These are phyloP conservation scores for Chaitophorus viminalis DNA, from an alignment of 2,888 invertebrate genomes.

Conservation along the genomic window DNA sequence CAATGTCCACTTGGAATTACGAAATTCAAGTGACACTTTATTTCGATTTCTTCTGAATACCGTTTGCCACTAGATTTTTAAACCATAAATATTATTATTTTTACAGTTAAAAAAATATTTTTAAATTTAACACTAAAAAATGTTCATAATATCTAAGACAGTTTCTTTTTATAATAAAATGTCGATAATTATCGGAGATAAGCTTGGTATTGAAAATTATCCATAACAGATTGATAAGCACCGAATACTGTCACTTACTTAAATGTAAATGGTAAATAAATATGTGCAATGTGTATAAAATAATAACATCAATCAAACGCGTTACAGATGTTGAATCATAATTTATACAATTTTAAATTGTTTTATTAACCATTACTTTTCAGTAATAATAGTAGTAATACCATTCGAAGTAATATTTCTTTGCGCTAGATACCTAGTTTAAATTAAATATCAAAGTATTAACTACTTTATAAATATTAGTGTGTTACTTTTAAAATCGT, in stretches of 20 bases:
- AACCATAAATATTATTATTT: not conserved
- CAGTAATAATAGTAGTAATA: too few species aligned
- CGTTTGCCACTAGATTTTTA: constrained; percentile 71
- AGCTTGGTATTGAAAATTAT: not conserved
- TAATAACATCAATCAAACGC: not conserved
- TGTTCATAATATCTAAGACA: not conserved
- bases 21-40: constrained; percentile 73
- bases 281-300: not conserved
- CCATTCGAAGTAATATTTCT: too few species aligned
- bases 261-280: not conserved
- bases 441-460: not conserved
- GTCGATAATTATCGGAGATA: too few species aligned
- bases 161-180: not conserved
- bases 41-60: constrained; percentile 74
- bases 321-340: not conserved
- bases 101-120: not conserved
- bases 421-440: not conserved
- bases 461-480: not conserved
- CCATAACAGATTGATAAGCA: not conserved
- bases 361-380: not conserved
- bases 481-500: not conserved
- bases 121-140: not conserved
- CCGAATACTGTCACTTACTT: too few species aligned
- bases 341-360: not conserved
- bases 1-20: constrained; percentile 72